These are phyloP conservation scores for Mythimna pallens DNA, from an alignment of 2,888 invertebrate species.

Conservation along the genomic window DNA sequence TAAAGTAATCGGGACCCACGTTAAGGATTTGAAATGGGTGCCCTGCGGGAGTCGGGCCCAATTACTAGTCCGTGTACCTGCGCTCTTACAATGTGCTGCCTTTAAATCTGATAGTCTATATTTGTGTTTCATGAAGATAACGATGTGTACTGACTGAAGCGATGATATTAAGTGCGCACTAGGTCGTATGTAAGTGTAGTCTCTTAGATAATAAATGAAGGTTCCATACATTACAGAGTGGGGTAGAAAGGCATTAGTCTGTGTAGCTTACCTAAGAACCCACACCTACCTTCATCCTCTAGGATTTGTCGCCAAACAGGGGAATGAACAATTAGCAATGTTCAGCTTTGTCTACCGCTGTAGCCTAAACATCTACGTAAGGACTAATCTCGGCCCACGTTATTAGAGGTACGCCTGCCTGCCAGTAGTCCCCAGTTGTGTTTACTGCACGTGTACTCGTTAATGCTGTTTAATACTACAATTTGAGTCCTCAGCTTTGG, in stretches of 20 bases:
- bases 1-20: conserved; percentile 81
- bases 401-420: conserved; percentile 24
- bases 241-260: conserved; percentile 15
- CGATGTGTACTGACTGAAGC: conserved; percentile 2
- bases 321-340: conserved; percentile 58
- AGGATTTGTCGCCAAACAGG: conserved; percentile 52
- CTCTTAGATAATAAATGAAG: conserved; percentile 12
- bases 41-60: conserved; percentile 80
- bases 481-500: conserved; percentile 39
- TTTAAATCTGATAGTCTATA: conserved; percentile 54
- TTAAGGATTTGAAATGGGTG: conserved; percentile 81
- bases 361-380: conserved; percentile 36
- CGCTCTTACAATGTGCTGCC: conserved; percentile 54
- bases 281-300: conserved; percentile 26
- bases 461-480: conserved; percentile 42
- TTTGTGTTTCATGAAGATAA: conserved; percentile 41
- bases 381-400: conserved; percentile 37
- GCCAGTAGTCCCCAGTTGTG: conserved; percentile 28
- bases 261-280: conserved; percentile 15
- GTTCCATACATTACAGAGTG: conserved; percentile 14
- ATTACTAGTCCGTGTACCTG: conserved; percentile 81
- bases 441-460: conserved; percentile 32
- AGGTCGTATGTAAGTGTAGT: not conserved
- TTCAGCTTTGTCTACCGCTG: conserved; percentile 41
- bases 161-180: not conserved